Base-by-base conservation (phyloP, 2,888 invertebrate genomes). In the Steinernema carpocapsae region DNA sequence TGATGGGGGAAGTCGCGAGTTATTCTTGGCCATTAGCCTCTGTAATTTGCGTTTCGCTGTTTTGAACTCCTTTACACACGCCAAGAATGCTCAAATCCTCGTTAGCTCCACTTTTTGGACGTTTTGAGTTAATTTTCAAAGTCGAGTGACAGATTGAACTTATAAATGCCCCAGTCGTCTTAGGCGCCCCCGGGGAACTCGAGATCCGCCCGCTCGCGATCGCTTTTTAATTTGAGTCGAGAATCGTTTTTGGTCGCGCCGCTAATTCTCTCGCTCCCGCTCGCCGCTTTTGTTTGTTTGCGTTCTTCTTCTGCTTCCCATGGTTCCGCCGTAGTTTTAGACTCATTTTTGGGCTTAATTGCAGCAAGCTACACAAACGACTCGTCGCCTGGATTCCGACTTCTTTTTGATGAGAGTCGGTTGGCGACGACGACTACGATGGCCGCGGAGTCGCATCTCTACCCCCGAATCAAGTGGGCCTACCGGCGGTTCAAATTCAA, bases 401-500 rank as follows among this genome's bases (percentile, higher is more conserved):
- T n/a, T 12, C 64, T 32, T 64, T 32, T 64, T 64, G 64, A 64
- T 64, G 64, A 29, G 12, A 17, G 64, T 64, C 64, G 64, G 29
- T 32, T 29, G 32, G 64, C 64, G 37, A 26, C 22, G 64, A 64
- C 6, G 64, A 64, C 2, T 14, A 19, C 26, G 56, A 26, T 32
- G 32, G 64, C 64, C 29, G 37, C 10, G 37, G 64, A 64, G 29
- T 64, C 64, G 64, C 64, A 64, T 29, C 48, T 78, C 19, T 78
- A 77, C 45, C 72, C 74, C n/a, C 22, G 74, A n/a, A 43, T 78
- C 72, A 77, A 77, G 77, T 77, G 78, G 76, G 43, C 75, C 46
- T 78, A 78, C 59, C 75, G 76, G 37, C 72, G 71, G 45, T 77
- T 78, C 72, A 72, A 77, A 56, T 72, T 78, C n/a, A 74, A 70